phyloP scores from a whole-genome alignment of 2,113 vertebrate species.

The Bungarus multicinctus region DNA sequence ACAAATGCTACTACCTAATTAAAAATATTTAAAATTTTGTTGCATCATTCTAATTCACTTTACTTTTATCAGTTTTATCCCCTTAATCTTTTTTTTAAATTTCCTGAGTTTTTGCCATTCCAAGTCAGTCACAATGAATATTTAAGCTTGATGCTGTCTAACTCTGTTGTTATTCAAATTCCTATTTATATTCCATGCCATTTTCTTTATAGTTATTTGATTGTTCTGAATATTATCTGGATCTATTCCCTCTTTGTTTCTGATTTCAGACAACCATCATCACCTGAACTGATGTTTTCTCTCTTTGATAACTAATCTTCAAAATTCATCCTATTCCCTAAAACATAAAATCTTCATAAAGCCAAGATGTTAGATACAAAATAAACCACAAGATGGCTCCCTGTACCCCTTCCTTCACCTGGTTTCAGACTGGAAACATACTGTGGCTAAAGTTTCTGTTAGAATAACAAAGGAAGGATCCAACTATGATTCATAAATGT shows the following conservation, averaged over 20 bases:
- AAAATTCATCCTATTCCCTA: neutral
- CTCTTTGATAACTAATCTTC: conserved; percentile 32
- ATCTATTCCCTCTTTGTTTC: neutral
- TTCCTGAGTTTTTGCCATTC: conserved; percentile 64
- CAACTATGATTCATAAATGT: conserved; percentile 28
- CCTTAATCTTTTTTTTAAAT: conserved; percentile 39
- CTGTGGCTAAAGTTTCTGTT: conserved; percentile 12
- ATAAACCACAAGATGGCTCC: conserved; percentile 75
- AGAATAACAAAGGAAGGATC: conserved; percentile 16
- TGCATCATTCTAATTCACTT: conserved; percentile 18
- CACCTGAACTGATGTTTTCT: conserved; percentile 4
- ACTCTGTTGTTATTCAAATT: conserved; percentile 68
- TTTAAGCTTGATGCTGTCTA: conserved; percentile 66
- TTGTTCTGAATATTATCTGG: conserved; percentile 64
- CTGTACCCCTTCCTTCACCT: conserved; percentile 58
- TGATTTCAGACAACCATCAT: neutral
- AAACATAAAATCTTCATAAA: conserved; percentile 7
- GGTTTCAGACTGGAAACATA: neutral
- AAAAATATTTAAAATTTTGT: conserved; percentile 51
- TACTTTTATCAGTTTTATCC: conserved; percentile 3
- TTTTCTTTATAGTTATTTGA: conserved; percentile 65
- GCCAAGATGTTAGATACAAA: conserved; percentile 18
- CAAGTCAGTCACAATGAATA: conserved; percentile 71
- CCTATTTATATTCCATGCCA: conserved; percentile 69
- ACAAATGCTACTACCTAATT: conserved; percentile 58